Conservation (phyloP, 2,888 invertebrate genomes). For the Panorpa germanica region DNA sequence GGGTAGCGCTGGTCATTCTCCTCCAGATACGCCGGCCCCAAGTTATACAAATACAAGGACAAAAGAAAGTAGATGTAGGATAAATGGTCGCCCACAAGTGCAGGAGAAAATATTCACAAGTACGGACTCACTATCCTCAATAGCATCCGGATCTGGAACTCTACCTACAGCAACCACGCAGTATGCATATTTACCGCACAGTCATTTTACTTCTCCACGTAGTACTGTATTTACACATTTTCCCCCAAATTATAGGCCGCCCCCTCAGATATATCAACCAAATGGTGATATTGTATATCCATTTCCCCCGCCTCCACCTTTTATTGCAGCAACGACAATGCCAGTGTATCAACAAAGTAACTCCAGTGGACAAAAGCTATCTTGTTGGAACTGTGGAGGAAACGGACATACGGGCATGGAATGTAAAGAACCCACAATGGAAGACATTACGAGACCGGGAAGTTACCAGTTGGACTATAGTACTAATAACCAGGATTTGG, state of each 20-base stretch:
- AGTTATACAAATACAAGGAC: no score
- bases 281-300: constrained; percentile 35
- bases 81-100: no score
- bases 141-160: constrained; percentile 21
- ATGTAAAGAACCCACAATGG: constrained; percentile 81
- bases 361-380: constrained; percentile 21
- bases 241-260: constrained; percentile 20
- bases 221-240: constrained; percentile 19
- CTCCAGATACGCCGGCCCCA: no score
- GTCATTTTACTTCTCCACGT: constrained; percentile 17
- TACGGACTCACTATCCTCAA: constrained; percentile 11
- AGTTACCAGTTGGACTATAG: constrained; percentile 48
- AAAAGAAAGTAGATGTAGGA: no score
- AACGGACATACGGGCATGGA: constrained; percentile 67
- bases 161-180: constrained; percentile 17
- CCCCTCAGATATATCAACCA: constrained; percentile 27
- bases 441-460: constrained; percentile 67
- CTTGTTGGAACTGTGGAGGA: constrained; percentile 87
- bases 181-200: constrained; percentile 19
- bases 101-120: constrained; percentile 16
- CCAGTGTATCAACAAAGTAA: constrained; percentile 17
- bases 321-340: constrained; percentile 30
- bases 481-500: no score
- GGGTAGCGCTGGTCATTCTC: no score
- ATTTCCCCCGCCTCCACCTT: constrained; percentile 37